Evolutionary conservation across 2,797 vertebrate genomes (phyloP).

Genomic region (Acrossocheilus wenchowensis): DNA sequence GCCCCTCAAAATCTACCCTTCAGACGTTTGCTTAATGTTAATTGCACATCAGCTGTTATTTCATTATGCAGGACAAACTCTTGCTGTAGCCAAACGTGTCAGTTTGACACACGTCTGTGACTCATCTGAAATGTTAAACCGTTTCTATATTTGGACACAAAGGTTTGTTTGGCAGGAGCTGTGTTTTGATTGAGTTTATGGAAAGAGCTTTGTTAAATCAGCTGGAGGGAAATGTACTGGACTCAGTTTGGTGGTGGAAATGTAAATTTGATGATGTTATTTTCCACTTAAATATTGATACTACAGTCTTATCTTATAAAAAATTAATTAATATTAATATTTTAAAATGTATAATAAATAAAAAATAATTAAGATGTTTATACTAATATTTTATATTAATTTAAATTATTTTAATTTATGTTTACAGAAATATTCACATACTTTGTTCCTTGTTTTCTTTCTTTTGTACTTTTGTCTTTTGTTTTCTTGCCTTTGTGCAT

Average conservation of each 20-base stretch:
- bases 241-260: background rate
- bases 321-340: background rate
- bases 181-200: slow-evolving; percentile 29
- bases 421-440: too few species aligned
- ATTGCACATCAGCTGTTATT: background rate
- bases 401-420: too few species aligned
- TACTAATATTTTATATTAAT: background rate
- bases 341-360: too few species aligned
- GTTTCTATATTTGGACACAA: slow-evolving; percentile 9
- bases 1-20: background rate
- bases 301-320: background rate
- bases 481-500: too few species aligned
- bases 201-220: background rate
- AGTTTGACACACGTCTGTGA: background rate
- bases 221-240: background rate
- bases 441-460: too few species aligned
- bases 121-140: background rate
- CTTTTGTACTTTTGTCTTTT: too few species aligned
- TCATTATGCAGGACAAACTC: background rate
- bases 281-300: background rate
- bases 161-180: slow-evolving; percentile 23
- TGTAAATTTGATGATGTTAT: slow-evolving; percentile 6
- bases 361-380: background rate
- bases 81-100: background rate
- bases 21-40: background rate